phyloP scores from a whole-genome alignment of 2,888 invertebrate species.

The Stenodera caucasica region DNA sequence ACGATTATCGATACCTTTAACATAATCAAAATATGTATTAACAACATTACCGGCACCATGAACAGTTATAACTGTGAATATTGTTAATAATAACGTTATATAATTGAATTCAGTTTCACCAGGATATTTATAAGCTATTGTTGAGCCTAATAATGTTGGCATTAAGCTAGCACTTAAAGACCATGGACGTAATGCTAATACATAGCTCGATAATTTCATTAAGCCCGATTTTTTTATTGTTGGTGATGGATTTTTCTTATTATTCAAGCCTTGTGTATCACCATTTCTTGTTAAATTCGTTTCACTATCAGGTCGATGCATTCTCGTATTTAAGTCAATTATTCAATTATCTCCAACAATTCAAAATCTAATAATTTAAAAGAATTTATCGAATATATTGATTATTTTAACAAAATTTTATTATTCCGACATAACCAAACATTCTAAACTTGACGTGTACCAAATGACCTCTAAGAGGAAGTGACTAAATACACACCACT shows the following conservation, averaged over 20 bases:
- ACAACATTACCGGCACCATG: conserved; percentile 97
- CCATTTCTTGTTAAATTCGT: conserved; percentile 23
- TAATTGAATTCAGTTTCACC: conserved; percentile 76
- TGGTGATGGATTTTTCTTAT: neutral
- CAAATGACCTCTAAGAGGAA: neutral
- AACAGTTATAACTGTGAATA: conserved; percentile 86
- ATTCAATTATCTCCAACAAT: neutral
- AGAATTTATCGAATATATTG: neutral
- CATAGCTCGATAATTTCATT: conserved; percentile 87
- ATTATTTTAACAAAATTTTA: neutral
- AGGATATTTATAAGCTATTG: conserved; percentile 81
- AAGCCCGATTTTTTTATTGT: conserved; percentile 57
- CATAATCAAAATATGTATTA: conserved; percentile 94
- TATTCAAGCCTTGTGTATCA: conserved; percentile 7
- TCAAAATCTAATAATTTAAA: neutral
- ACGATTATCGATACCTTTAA: conserved; percentile 90
- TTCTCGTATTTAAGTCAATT: neutral
- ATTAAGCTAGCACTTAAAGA: conserved; percentile 89
- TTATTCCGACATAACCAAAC: neutral
- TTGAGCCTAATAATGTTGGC: conserved; percentile 88
- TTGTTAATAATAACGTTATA: conserved; percentile 76
- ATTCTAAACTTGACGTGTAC: neutral
- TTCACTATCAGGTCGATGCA: neutral
- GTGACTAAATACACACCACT: neutral
- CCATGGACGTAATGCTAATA: conserved; percentile 90